These are phyloP conservation scores for Mobula hypostoma DNA, from an alignment of 2,113 vertebrate genomes.

Conservation along the genomic window DNA sequence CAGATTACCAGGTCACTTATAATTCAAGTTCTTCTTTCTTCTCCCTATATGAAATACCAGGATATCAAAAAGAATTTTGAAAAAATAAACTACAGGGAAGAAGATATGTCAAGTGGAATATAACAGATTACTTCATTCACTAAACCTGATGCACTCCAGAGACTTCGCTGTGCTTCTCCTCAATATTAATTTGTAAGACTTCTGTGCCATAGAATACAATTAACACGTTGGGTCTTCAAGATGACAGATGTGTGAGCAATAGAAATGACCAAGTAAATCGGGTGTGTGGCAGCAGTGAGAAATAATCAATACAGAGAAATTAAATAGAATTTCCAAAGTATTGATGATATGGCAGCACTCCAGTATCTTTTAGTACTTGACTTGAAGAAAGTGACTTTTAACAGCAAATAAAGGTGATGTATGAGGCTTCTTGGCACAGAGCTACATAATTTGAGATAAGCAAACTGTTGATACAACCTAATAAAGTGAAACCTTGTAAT, in stretches of 20 bases:
- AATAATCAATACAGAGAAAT: constrained; percentile 16
- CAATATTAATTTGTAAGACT: neutral
- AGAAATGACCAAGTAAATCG: constrained; percentile 3
- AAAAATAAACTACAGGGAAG: neutral
- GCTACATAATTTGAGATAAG: neutral
- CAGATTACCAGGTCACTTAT: neutral
- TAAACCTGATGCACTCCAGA: neutral
- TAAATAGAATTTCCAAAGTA: constrained; percentile 13
- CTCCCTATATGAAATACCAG: neutral
- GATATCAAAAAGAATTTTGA: neutral
- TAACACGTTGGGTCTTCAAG: constrained; percentile 3
- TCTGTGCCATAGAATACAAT: neutral
- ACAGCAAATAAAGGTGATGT: constrained; percentile 2
- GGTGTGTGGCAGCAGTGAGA: constrained; percentile 3
- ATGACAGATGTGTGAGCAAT: constrained; percentile 27
- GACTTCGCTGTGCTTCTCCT: neutral
- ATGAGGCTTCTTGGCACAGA: neutral
- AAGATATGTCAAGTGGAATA: neutral
- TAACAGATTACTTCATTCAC: neutral
- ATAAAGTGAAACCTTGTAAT: neutral
- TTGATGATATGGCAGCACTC: neutral
- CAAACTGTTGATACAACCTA: neutral
- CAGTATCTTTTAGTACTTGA: neutral
- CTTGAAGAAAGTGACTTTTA: constrained; percentile 11
- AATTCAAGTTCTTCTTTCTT: neutral